Evolutionary conservation across 2,797 vertebrate genomes (phyloP).

Genomic region (Brachyalestes nurse): DNA sequence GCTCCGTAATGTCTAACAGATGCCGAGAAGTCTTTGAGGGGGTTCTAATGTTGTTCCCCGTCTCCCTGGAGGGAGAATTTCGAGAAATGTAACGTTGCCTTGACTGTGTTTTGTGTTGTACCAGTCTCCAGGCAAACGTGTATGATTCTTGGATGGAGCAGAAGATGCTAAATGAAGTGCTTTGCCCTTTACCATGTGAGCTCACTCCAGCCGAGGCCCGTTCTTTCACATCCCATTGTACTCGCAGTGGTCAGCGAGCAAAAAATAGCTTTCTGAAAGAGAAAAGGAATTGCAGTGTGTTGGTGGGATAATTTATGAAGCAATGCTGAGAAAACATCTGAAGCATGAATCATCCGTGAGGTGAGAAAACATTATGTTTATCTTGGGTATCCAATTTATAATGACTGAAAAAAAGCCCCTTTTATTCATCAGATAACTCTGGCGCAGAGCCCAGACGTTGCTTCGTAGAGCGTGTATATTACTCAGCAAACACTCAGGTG

Average conservation of each 20-base stretch:
- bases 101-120: slow-evolving; percentile 57
- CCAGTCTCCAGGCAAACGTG: slow-evolving; percentile 63
- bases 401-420: slow-evolving; percentile 31
- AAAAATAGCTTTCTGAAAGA: background rate
- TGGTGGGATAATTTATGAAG: slow-evolving; percentile 16
- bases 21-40: slow-evolving; percentile 56
- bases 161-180: slow-evolving; percentile 42
- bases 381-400: slow-evolving; percentile 34
- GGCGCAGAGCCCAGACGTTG: slow-evolving; percentile 39
- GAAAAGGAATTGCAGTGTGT: background rate
- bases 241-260: background rate
- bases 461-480: slow-evolving; percentile 37
- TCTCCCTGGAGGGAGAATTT: slow-evolving; percentile 58
- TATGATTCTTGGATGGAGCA: slow-evolving; percentile 70
- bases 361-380: slow-evolving; percentile 35
- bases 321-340: slow-evolving; percentile 1
- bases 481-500: slow-evolving; percentile 53
- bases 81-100: slow-evolving; percentile 41
- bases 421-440: slow-evolving; percentile 35
- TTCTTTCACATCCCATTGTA: slow-evolving; percentile 35
- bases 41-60: slow-evolving; percentile 57
- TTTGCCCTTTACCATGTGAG: slow-evolving; percentile 46
- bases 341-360: slow-evolving; percentile 5
- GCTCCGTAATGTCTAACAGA: slow-evolving; percentile 65
- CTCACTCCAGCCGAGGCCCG: slow-evolving; percentile 18